A percentile compares a stretch with the other conserved stretches of the same genome.
These are phyloP conservation scores for Oceanites oceanicus DNA, from an alignment of 2,113 vertebrate species.

Conservation along the genomic window DNA sequence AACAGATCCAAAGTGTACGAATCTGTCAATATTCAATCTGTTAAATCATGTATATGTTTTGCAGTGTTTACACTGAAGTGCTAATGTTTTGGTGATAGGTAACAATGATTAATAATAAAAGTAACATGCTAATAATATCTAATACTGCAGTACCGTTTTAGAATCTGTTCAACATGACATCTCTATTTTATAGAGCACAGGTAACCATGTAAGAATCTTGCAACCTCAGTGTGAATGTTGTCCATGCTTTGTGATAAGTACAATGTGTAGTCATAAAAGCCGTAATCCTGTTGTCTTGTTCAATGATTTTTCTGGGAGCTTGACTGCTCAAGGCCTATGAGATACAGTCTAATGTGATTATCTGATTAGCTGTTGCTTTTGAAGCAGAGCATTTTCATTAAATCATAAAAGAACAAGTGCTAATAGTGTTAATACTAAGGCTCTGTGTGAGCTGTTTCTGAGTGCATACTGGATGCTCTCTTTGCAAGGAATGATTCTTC, in stretches of 20 bases:
- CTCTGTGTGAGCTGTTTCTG: not conserved
- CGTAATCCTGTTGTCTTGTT: not conserved
- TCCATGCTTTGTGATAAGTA: not conserved
- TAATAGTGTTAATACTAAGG: not conserved
- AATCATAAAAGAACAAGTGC: not conserved
- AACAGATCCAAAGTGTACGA: not conserved
- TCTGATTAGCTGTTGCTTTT: slow-evolving; percentile 21
- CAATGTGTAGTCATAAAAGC: not conserved
- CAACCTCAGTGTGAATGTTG: not conserved
- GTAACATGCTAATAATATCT: not conserved
- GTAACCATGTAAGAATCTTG: slow-evolving; percentile 22
- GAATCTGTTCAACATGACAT: not conserved
- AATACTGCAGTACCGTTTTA: not conserved
- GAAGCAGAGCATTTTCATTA: not conserved
- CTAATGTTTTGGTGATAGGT: slow-evolving; percentile 17
- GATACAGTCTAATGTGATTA: slow-evolving; percentile 4
- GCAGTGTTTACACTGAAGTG: not conserved
- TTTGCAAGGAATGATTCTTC: not conserved
- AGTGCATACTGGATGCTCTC: not conserved
- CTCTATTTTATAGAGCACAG: slow-evolving; percentile 31
- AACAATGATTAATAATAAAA: slow-evolving; percentile 13
- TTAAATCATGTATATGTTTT: not conserved
- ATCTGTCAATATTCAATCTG: not conserved
- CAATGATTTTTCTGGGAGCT: not conserved
- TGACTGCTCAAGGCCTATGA: not conserved